Conservation (phyloP, 2,113 vertebrate species). For the Ploceus nigricollis region DNA sequence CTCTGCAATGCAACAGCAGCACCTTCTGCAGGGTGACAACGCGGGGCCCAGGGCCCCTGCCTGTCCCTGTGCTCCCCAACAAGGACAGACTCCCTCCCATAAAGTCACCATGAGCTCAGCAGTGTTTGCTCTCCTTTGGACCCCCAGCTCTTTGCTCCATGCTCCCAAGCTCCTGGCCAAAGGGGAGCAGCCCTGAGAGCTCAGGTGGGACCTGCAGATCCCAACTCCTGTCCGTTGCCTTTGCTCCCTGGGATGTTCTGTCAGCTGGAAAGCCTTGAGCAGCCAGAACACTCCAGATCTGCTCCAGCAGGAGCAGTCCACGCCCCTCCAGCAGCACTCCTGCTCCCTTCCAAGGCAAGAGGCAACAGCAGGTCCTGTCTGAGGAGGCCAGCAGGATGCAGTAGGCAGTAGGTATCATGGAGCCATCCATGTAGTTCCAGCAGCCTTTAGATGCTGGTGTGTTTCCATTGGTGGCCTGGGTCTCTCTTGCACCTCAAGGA, state of each 20-base stretch:
- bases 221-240: background rate
- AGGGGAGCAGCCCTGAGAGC: background rate
- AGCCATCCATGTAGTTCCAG: background rate
- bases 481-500: background rate
- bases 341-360: background rate
- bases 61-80: accelerated
- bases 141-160: background rate
- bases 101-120: accelerated
- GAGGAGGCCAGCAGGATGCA: background rate
- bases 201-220: background rate
- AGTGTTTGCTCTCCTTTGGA: background rate
- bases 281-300: background rate
- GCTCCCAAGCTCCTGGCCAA: background rate
- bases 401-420: background rate
- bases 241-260: background rate
- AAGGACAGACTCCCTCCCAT: background rate
- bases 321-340: background rate
- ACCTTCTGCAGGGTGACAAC: background rate
- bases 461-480: background rate
- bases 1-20: background rate
- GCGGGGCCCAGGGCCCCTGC: background rate
- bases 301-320: background rate
- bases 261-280: background rate
- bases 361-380: background rate
- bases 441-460: background rate